These are phyloP conservation scores for Diglossa cyanea DNA, from an alignment of 2,797 vertebrate genomes.

Conservation along the genomic window DNA sequence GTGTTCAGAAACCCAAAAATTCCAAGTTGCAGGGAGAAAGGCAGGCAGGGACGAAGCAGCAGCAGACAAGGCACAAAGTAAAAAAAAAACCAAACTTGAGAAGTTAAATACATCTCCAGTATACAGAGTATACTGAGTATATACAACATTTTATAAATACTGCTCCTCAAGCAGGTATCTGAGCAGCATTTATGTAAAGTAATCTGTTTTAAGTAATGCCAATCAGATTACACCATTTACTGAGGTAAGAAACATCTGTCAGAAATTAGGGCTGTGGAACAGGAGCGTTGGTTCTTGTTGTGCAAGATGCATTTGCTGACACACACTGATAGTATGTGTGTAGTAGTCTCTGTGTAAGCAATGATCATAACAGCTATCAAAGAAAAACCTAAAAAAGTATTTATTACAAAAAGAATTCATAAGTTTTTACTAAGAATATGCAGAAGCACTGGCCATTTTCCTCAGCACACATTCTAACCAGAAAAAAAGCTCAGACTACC, in stretches of 20 bases:
- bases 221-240: neutral
- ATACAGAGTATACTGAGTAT: neutral
- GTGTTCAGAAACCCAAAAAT: neutral
- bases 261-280: neutral
- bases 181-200: neutral
- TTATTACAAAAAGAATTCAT: rapidly evolving
- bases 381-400: neutral
- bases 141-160: neutral
- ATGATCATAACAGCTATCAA: neutral
- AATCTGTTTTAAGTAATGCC: neutral
- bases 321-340: neutral
- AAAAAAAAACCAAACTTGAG: neutral
- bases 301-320: neutral
- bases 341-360: neutral
- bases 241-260: neutral
- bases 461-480: neutral
- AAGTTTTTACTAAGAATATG: neutral
- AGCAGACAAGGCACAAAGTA: neutral
- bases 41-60: neutral
- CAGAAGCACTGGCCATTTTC: neutral
- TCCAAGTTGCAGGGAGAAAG: neutral
- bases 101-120: neutral
- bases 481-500: neutral
- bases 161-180: neutral
- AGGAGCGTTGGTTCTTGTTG: rapidly evolving